A percentile compares a stretch with the other conserved stretches of the same genome.
phyloP scores from a whole-genome alignment of 2,888 invertebrate species.

The Tiliacea aurago region DNA sequence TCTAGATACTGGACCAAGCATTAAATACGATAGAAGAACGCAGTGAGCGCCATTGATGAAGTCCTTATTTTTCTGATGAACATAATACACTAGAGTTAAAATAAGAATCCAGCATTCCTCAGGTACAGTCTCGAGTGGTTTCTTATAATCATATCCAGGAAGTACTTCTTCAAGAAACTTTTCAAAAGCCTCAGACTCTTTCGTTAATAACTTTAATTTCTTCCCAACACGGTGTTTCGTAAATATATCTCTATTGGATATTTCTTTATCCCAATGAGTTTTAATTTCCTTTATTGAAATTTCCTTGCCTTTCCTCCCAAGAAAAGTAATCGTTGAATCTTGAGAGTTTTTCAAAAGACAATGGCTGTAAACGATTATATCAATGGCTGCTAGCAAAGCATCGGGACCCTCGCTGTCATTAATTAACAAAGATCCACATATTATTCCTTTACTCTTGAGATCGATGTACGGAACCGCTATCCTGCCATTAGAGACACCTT shows the following conservation, averaged over 20 bases:
- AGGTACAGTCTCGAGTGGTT: background rate
- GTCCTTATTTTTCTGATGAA: slow-evolving; percentile 56
- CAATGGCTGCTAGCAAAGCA: slow-evolving; percentile 67
- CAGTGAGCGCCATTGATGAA: slow-evolving; percentile 63
- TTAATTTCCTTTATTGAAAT: slow-evolving; percentile 33
- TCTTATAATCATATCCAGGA: slow-evolving; percentile 26
- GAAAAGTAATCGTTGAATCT: slow-evolving; percentile 48
- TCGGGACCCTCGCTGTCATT: slow-evolving; percentile 61
- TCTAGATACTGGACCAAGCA: slow-evolving; percentile 44
- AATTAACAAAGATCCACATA: slow-evolving; percentile 55
- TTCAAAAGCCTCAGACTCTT: slow-evolving; percentile 24
- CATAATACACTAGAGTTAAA: slow-evolving; percentile 67
- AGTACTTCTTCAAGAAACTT: slow-evolving; percentile 50
- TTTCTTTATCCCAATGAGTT: slow-evolving; percentile 29
- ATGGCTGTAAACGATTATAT: slow-evolving; percentile 67
- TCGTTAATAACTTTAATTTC: slow-evolving; percentile 12
- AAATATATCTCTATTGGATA: slow-evolving; percentile 55
- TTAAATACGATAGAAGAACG: slow-evolving; percentile 63
- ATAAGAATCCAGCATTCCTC: slow-evolving; percentile 44
- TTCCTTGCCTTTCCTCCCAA: slow-evolving; percentile 43
- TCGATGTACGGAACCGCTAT: slow-evolving; percentile 67
- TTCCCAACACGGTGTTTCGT: slow-evolving; percentile 30
- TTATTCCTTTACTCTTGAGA: slow-evolving; percentile 57
- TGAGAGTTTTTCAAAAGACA: slow-evolving; percentile 63
- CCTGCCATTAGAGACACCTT: slow-evolving; percentile 60